Conservation (phyloP, 2,113 vertebrate genomes). For the Origma solitaria region DNA sequence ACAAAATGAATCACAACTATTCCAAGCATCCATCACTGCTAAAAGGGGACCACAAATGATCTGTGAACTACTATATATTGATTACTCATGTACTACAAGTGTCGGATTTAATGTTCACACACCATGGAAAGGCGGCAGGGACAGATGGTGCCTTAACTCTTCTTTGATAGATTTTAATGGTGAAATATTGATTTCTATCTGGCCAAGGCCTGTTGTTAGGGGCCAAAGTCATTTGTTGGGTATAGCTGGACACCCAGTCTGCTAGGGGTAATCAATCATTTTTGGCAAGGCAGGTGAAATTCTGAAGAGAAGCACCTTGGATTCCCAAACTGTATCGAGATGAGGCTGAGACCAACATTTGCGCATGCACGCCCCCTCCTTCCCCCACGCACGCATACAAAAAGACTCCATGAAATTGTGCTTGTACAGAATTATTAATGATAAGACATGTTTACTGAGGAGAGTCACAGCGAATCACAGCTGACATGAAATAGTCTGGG, state of each 20-base stretch:
- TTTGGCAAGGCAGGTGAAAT: conserved; percentile 85
- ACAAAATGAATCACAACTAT: conserved; percentile 99
- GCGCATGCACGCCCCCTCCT: conserved; percentile 26
- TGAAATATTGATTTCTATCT: conserved; percentile 99
- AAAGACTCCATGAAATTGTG: conserved; percentile 67
- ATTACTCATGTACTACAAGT: conserved; percentile 97
- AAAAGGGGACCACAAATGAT: conserved; percentile 98
- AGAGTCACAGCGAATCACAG: conserved; percentile 85
- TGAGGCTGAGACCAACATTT: conserved; percentile 59
- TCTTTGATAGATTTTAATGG: conserved; percentile 99
- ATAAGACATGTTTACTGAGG: conserved; percentile 90
- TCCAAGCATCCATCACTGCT: conserved; percentile 95
- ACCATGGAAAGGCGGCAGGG: conserved; percentile 90
- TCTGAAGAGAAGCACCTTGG: conserved; percentile 79
- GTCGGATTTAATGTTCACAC: conserved; percentile 97
- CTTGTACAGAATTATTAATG: conserved; percentile 88
- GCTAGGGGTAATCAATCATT: conserved; percentile 92
- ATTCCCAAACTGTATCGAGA: conserved; percentile 73
- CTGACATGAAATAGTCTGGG: conserved; percentile 84
- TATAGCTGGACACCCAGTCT: conserved; percentile 89
- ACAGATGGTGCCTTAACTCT: conserved; percentile 97
- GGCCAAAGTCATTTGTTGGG: conserved; percentile 99
- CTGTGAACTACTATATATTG: conserved; percentile 98
- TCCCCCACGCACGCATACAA: neutral
- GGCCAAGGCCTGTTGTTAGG: conserved; percentile 97